phyloP scores from a whole-genome alignment of 1,140 invertebrate genomes.

The Bombus polaris region DNA sequence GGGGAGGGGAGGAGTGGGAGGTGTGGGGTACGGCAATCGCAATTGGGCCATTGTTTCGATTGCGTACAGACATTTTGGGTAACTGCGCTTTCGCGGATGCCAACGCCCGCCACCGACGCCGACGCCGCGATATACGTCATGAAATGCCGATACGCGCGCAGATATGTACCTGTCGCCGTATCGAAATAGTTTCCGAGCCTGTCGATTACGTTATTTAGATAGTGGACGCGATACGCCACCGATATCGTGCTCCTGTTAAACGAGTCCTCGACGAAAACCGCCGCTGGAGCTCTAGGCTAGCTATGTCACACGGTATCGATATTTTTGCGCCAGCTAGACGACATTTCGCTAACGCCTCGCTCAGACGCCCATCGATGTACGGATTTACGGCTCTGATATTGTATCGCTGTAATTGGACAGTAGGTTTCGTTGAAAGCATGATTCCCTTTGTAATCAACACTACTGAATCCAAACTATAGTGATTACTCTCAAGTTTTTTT shows the following conservation, averaged over 20 bases:
- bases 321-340: slow-evolving; percentile 53
- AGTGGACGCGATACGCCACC: slow-evolving; percentile 20
- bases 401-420: neutral
- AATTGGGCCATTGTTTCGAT: slow-evolving; percentile 77
- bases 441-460: neutral
- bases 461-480: neutral
- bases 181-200: slow-evolving; percentile 60
- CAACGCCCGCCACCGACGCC: neutral
- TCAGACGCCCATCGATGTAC: neutral
- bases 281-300: neutral
- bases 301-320: slow-evolving; percentile 39
- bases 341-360: slow-evolving; percentile 59
- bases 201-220: slow-evolving; percentile 66
- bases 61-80: slow-evolving; percentile 70
- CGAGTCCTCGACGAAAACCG: slow-evolving; percentile 18
- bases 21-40: slow-evolving; percentile 55
- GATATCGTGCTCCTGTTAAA: slow-evolving; percentile 46
- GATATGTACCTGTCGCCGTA: slow-evolving; percentile 54
- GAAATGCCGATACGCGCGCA: slow-evolving; percentile 51
- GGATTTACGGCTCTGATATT: slow-evolving; percentile 50
- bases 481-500: too few relatives aligned
- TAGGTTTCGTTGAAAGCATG: neutral
- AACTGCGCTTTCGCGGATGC: slow-evolving; percentile 49
- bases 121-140: slow-evolving; percentile 49
- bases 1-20: neutral